Percentiles rank a stretch among this genome's conserved stretches.
These are phyloP conservation scores for Actenoides lindsayi DNA, from an alignment of 2,113 vertebrate genomes.

Conservation along the genomic window DNA sequence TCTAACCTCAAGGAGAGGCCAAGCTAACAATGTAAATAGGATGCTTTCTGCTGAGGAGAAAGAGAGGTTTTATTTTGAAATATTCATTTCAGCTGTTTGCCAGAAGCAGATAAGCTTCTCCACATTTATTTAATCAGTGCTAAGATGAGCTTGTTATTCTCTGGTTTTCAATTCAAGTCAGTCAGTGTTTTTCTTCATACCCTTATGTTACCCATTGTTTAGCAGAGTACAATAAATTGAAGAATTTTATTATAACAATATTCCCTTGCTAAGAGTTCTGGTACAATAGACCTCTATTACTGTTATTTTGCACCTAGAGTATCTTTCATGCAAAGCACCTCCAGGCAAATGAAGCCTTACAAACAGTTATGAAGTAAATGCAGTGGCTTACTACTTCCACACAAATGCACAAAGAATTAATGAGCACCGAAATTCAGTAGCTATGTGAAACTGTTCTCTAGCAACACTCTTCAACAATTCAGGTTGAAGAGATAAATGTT, in stretches of 20 bases:
- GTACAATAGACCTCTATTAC: background rate
- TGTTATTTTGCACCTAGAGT: background rate
- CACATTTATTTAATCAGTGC: background rate
- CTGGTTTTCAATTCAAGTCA: background rate
- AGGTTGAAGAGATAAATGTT: background rate
- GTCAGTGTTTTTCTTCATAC: background rate
- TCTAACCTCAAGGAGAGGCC: background rate
- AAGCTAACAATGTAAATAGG: background rate
- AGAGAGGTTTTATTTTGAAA: background rate
- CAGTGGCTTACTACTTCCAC: background rate
- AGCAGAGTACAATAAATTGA: background rate
- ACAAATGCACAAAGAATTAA: background rate
- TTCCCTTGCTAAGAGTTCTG: background rate
- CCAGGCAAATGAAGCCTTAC: background rate
- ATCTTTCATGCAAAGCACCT: background rate
- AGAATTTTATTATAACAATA: background rate
- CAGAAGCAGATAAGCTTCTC: background rate
- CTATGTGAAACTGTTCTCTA: background rate
- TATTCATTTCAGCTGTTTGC: background rate
- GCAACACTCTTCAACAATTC: background rate
- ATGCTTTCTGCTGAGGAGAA: background rate
- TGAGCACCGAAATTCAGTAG: background rate
- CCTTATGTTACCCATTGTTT: background rate
- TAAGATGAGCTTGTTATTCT: background rate
- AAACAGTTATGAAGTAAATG: background rate